Evolutionary conservation across 2,888 invertebrate species (phyloP), one percentile per base, ranked within the genome.

Genomic region (Choristoneura rosaceana): DNA sequence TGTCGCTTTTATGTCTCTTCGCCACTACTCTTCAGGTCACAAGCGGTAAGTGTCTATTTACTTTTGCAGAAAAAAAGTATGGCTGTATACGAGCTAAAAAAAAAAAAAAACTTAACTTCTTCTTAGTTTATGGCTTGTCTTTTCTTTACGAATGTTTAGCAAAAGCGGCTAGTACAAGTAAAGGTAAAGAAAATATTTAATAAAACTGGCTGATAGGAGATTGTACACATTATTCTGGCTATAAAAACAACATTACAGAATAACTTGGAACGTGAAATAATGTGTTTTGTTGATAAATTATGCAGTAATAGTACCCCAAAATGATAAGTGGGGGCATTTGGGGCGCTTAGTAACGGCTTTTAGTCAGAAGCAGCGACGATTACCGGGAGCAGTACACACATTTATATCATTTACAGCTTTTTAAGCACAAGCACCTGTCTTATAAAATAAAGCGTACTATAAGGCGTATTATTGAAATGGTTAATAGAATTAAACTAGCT

Each of bases 11-110:
- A 94, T 96, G 96, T 93, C 95, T 96, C 91, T 95, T 96, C 94
- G 95, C 96, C 86, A 95, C 96, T 92, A 96, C 95, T 94, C 96
- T 96, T 94, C 96, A 95, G 94, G 95, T 96, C 94, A 96, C 96
- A 92, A 96, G 96, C 95, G 97, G 97, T 97, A 86, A 95, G 96
- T 95, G 60, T 38, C 25, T 14, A 52, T 58, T 58, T 14, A n/a
- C 17, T 25, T 38, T 34, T 59, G 7, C 33, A 59, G n/a, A 5
- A 8, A 14, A 5, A 58, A 34, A 8, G 10, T 34, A 59, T 5
- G 34, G 25, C 25, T 25, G 17, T 10, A 55, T 7, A 55, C 55
- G 0, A 25, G 55, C 17, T 4, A 55, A 17, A 2, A 55, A 55
- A 1, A 55, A 55, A 55, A 25, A 55, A 25, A 55, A 55, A 55